A percentile compares a stretch with the other conserved stretches of the same genome.
phyloP scores from a whole-genome alignment of 2,888 invertebrate genomes.

The Tinea pellionella region DNA sequence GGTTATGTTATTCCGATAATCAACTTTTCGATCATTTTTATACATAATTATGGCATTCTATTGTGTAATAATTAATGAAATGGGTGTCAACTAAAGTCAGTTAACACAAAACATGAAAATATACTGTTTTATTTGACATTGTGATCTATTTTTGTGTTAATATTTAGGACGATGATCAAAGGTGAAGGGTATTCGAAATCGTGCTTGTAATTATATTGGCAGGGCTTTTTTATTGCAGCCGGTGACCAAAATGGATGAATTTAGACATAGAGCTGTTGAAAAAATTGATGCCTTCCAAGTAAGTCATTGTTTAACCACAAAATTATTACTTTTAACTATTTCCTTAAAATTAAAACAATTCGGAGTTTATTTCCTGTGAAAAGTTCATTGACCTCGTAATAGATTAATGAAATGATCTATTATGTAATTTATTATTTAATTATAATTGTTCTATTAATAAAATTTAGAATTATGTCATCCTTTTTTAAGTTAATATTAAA shows the following conservation, averaged over 20 bases:
- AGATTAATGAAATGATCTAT: conserved; percentile 3
- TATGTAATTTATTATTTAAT: conserved; percentile 9
- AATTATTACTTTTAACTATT: conserved; percentile 15
- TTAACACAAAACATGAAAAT: background rate
- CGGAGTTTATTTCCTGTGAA: conserved; percentile 25
- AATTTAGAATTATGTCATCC: background rate
- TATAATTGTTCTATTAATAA: background rate
- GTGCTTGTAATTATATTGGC: background rate
- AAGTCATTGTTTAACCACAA: conserved; percentile 25
- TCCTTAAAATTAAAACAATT: background rate
- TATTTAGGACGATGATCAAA: conserved; percentile 60
- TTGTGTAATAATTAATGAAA: background rate
- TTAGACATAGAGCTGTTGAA: conserved; percentile 56
- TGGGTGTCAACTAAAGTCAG: background rate
- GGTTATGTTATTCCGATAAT: conserved; percentile 13
- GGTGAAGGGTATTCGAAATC: conserved; percentile 44
- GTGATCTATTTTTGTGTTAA: conserved; percentile 1
- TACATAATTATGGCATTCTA: background rate
- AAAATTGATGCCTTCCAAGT: conserved; percentile 61
- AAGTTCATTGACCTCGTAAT: background rate
- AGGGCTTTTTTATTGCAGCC: background rate
- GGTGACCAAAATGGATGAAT: conserved; percentile 47
- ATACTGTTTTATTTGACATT: background rate
- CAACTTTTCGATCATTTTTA: conserved; percentile 2
- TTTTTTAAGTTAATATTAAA: too few relatives aligned